phyloP scores from a whole-genome alignment of 2,113 vertebrate species.

The Galeopterus variegatus region DNA sequence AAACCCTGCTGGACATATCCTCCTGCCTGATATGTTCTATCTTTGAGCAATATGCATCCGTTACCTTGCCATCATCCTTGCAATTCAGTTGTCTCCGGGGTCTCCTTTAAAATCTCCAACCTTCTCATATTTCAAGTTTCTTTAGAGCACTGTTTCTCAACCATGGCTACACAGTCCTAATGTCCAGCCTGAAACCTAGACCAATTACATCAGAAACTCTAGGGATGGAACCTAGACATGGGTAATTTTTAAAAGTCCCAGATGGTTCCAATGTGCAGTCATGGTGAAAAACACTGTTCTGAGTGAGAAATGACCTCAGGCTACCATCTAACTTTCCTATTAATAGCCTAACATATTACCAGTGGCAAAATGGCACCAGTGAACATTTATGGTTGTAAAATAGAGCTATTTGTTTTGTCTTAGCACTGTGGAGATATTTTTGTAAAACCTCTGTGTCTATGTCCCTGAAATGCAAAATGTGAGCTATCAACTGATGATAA shows the following conservation, averaged over 20 bases:
- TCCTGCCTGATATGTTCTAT: background rate
- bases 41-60: background rate
- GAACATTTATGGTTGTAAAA: background rate
- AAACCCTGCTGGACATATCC: background rate
- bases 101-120: conserved; percentile 38
- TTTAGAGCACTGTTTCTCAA: background rate
- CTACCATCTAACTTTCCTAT: background rate
- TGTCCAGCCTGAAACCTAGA: conserved; percentile 4
- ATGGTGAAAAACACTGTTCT: conserved; percentile 67
- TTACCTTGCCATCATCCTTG: conserved; percentile 43
- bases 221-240: background rate
- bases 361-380: conserved; percentile 17
- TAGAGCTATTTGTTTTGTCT: background rate
- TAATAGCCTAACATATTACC: conserved; percentile 45
- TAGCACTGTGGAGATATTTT: background rate
- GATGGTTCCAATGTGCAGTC: conserved; percentile 13
- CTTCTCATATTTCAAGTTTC: conserved; percentile 1
- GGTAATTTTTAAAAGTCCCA: conserved; percentile 67
- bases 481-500: background rate
- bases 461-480: background rate
- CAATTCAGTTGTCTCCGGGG: background rate
- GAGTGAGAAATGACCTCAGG: conserved; percentile 51
- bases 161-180: background rate
- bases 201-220: conserved; percentile 57
- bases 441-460: background rate